These are phyloP conservation scores for Apamea epomidion DNA, from an alignment of 2,888 invertebrate species.

Conservation along the genomic window DNA sequence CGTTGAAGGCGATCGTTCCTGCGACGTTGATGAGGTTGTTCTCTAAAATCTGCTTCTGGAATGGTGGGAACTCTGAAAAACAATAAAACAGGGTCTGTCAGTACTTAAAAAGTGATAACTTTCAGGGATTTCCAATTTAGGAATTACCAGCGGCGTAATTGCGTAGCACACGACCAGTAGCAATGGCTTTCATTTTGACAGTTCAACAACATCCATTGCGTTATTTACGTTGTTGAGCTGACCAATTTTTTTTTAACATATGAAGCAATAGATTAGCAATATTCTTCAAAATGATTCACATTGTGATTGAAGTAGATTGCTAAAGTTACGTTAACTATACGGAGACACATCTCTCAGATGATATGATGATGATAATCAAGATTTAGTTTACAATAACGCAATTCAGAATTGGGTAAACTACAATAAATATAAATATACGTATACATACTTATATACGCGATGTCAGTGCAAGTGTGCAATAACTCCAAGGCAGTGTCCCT, in stretches of 20 bases:
- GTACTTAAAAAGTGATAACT: not conserved
- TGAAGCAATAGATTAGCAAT: too few relatives aligned
- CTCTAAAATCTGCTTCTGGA: constrained; percentile 93
- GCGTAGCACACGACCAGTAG: too few relatives aligned
- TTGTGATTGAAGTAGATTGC: not conserved
- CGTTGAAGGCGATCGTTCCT: constrained; percentile 92
- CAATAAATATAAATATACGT: too few relatives aligned
- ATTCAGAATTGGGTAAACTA: not conserved
- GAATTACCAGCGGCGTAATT: too few relatives aligned
- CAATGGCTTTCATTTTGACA: too few relatives aligned
- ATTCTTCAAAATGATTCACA: too few relatives aligned
- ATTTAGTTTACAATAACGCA: not conserved
- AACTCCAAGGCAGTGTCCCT: constrained; percentile 94
- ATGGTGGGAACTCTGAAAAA: constrained; percentile 93
- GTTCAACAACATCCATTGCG: too few relatives aligned
- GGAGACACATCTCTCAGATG: too few relatives aligned
- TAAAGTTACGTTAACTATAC: not conserved
- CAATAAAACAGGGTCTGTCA: not conserved
- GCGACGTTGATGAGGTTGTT: constrained; percentile 92
- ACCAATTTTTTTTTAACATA: too few relatives aligned
- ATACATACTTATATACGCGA: constrained; percentile 93
- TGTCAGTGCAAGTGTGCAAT: constrained; percentile 92
- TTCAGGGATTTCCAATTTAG: not conserved
- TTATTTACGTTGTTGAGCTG: too few relatives aligned
- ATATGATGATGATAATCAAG: too few relatives aligned